These are phyloP conservation scores for Limnephilus rhombicus DNA, from an alignment of 2,888 invertebrate species.

Conservation along the genomic window DNA sequence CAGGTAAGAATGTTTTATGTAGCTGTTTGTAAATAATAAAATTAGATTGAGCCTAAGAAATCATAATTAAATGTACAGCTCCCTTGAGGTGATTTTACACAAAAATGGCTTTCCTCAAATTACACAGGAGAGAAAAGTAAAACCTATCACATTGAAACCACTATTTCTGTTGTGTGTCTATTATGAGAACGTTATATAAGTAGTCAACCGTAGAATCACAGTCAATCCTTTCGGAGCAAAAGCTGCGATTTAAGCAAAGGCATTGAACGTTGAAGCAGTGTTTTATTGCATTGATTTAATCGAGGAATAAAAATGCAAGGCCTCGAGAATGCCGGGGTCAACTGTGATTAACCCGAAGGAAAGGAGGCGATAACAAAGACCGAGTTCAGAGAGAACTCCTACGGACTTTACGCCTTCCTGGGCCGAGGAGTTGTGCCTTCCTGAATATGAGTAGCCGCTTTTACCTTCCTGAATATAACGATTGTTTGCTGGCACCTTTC, in stretches of 20 bases:
- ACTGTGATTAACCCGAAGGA: conserved; percentile 2
- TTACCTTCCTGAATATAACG: background rate
- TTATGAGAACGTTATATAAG: background rate
- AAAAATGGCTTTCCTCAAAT: too few relatives aligned
- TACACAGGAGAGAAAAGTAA: too few relatives aligned
- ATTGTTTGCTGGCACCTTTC: background rate
- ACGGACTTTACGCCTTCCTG: background rate
- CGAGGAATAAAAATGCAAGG: conserved; percentile 22
- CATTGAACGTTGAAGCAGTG: background rate
- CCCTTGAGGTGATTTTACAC: too few relatives aligned
- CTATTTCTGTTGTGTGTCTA: background rate
- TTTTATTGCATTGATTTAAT: conserved; percentile 30
- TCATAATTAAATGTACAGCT: too few relatives aligned
- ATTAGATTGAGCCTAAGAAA: too few relatives aligned
- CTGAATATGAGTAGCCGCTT: background rate
- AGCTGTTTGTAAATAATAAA: too few relatives aligned
- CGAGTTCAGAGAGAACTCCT: background rate
- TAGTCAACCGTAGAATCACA: background rate
- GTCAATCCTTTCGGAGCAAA: background rate
- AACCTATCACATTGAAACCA: background rate
- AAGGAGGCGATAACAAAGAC: conserved; percentile 5
- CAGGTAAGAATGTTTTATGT: too few relatives aligned
- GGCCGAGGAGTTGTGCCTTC: background rate
- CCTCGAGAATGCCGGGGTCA: conserved; percentile 17
- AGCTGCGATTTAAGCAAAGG: background rate